Conservation (phyloP, 1,140 invertebrate species). For the Ceratina calcarata region DNA sequence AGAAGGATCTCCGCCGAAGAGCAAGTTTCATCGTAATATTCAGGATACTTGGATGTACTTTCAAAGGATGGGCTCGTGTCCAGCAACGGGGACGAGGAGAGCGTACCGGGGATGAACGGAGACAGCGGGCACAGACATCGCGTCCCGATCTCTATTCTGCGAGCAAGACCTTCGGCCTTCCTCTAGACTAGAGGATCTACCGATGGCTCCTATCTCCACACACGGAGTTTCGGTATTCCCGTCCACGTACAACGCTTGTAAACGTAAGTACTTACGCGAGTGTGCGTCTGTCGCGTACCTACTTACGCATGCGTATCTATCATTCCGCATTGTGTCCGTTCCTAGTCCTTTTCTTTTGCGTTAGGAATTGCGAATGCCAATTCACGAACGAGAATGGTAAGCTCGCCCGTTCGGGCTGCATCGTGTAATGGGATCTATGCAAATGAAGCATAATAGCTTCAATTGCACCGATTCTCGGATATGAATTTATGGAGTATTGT, state of each 20-base stretch:
- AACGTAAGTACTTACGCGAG: too few relatives aligned
- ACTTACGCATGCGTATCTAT: constrained; percentile 26
- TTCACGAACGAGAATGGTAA: background rate
- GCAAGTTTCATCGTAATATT: constrained; percentile 62
- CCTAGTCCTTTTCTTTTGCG: background rate
- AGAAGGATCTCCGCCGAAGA: constrained; percentile 40
- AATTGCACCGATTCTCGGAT: background rate
- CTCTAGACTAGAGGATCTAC: constrained; percentile 22
- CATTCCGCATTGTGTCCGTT: background rate
- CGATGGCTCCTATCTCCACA: constrained; percentile 19
- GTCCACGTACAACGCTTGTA: too few relatives aligned
- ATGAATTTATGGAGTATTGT: background rate
- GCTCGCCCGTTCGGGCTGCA: too few relatives aligned
- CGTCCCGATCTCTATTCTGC: constrained; percentile 69
- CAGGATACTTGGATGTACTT: constrained; percentile 69
- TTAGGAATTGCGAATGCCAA: background rate
- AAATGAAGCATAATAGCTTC: background rate
- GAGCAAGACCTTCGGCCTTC: constrained; percentile 35
- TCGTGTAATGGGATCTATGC: background rate
- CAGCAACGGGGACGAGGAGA: constrained; percentile 42
- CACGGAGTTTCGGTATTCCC: background rate
- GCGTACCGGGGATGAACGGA: background rate
- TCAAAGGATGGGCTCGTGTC: constrained; percentile 71
- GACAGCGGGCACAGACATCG: constrained; percentile 64
- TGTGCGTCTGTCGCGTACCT: background rate